phyloP scores from a whole-genome alignment of 2,113 vertebrate genomes.

The Carlito syrichta region DNA sequence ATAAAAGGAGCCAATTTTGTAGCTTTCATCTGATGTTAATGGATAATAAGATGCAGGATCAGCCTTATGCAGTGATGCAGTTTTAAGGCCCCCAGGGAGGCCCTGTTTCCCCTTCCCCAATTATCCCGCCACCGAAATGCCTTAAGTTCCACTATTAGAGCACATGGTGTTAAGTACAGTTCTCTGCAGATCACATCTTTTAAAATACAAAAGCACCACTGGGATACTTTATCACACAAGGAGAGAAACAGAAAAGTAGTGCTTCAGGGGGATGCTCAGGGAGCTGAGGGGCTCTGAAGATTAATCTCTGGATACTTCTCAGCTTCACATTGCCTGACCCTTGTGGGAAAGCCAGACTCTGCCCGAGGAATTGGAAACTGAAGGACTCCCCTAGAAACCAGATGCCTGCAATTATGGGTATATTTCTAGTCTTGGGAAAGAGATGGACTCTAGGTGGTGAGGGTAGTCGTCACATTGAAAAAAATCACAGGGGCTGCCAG shows the following conservation, averaged over 20 bases:
- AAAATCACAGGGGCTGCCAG: constrained; percentile 21
- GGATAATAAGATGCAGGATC: constrained; percentile 70
- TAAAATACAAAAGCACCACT: constrained; percentile 54
- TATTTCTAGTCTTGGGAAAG: constrained; percentile 23
- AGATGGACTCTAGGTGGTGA: background rate
- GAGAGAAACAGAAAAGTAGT: constrained; percentile 31
- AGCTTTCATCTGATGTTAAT: constrained; percentile 67
- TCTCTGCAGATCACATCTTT: constrained; percentile 57
- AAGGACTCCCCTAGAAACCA: constrained; percentile 7
- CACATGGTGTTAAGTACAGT: constrained; percentile 61
- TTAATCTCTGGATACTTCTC: constrained; percentile 39
- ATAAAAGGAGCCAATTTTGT: constrained; percentile 61
- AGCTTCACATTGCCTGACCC: background rate
- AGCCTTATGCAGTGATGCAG: constrained; percentile 37
- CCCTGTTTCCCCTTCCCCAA: constrained; percentile 57
- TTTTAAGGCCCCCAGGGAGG: constrained; percentile 53
- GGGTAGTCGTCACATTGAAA: constrained; percentile 8
- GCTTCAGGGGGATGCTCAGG: background rate
- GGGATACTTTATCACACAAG: constrained; percentile 62
- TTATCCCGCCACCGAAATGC: constrained; percentile 54
- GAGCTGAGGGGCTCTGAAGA: constrained; percentile 35
- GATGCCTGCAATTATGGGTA: background rate
- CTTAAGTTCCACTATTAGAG: constrained; percentile 51
- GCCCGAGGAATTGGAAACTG: background rate
- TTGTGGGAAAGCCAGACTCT: background rate